Percentiles rank a stretch among this genome's conserved stretches.
Conservation (phyloP, 2,888 invertebrate species). For the Acrobasis suavella region DNA sequence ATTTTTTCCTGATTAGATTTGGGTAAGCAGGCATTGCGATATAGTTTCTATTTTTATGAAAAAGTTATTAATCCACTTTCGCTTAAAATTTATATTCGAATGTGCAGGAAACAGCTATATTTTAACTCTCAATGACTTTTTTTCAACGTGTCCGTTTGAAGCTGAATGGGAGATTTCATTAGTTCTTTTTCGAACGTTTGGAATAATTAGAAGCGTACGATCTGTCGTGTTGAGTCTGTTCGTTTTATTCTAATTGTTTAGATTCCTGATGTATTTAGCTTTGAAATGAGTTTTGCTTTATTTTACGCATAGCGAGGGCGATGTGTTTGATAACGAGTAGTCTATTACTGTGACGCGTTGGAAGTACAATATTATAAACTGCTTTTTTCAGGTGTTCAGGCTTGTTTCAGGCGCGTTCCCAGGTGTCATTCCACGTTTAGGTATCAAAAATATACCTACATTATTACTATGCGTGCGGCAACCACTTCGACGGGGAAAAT, state of each 20-base stretch:
- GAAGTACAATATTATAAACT: too few species aligned
- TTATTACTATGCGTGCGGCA: too few species aligned
- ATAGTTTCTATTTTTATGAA: too few species aligned
- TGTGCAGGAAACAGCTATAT: constrained; percentile 27
- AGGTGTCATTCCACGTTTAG: too few species aligned
- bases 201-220: constrained; percentile 37
- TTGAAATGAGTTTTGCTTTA: neutral
- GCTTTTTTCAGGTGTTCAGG: too few species aligned
- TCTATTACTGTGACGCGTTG: too few species aligned
- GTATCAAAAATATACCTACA: too few species aligned
- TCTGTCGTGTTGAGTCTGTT: constrained; percentile 2
- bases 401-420: too few species aligned
- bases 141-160: constrained; percentile 8
- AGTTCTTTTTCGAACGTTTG: constrained; percentile 48
- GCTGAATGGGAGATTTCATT: constrained; percentile 32
- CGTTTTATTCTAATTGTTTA: constrained; percentile 9
- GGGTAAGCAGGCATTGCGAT: too few species aligned
- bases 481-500: too few species aligned
- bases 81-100: neutral
- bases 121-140: constrained; percentile 3
- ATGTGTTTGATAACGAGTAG: too few species aligned
- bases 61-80: neutral
- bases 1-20: too few species aligned
- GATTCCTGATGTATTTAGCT: constrained; percentile 14
- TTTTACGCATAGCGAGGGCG: neutral